phyloP scores from a whole-genome alignment of 2,888 invertebrate genomes.

The Sinelater perroti region DNA sequence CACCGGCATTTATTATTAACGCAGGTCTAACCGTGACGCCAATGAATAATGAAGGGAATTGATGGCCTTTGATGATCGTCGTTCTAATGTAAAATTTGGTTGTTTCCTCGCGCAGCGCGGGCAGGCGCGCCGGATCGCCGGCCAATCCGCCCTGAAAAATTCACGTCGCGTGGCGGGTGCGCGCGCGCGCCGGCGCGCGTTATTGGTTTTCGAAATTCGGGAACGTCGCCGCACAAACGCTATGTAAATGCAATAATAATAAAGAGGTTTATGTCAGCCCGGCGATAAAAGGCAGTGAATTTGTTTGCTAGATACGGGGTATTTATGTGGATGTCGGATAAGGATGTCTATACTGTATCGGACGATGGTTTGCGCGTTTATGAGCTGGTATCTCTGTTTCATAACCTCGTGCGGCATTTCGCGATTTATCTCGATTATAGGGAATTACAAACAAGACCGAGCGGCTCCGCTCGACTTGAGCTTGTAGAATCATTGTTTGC shows the following conservation, averaged over 20 bases:
- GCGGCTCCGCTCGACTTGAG: slow-evolving; percentile 21
- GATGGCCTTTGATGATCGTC: no score
- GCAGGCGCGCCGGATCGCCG: no score
- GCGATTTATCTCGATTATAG: slow-evolving; percentile 31
- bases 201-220: slow-evolving; percentile 7
- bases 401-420: slow-evolving; percentile 30
- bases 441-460: slow-evolving; percentile 31
- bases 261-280: slow-evolving; percentile 10
- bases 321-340: slow-evolving; percentile 43
- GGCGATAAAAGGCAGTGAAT: slow-evolving; percentile 42
- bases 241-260: slow-evolving; percentile 18
- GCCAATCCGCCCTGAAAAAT: no score
- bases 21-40: no score
- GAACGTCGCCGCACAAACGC: background rate
- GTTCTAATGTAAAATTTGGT: no score
- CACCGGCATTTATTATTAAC: no score
- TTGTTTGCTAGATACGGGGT: slow-evolving; percentile 41
- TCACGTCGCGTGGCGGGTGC: no score
- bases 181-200: background rate
- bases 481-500: slow-evolving; percentile 11
- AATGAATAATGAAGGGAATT: no score
- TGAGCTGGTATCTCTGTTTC: slow-evolving; percentile 29
- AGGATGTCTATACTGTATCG: slow-evolving; percentile 41
- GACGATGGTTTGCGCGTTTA: slow-evolving; percentile 35
- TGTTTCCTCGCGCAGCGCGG: no score